phyloP scores from a whole-genome alignment of 2,888 invertebrate genomes.

The Apodemia mormo region DNA sequence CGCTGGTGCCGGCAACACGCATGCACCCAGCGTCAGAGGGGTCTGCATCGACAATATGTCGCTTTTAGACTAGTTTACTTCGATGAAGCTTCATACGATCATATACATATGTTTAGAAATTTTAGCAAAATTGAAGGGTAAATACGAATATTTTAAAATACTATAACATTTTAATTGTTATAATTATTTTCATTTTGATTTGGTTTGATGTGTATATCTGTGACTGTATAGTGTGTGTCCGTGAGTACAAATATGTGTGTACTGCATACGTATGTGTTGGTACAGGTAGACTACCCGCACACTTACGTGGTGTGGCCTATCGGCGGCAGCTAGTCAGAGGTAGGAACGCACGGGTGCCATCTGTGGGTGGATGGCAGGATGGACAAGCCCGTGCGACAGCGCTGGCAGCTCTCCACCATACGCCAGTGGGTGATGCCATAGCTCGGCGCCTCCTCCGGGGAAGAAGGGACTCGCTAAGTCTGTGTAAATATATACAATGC shows the following conservation, averaged over 20 bases:
- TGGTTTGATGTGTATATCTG: too few species aligned
- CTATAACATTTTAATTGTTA: too few species aligned
- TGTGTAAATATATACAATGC: conserved; percentile 64
- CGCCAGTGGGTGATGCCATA: conserved; percentile 95
- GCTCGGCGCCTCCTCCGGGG: conserved; percentile 92
- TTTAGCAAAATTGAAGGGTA: too few species aligned
- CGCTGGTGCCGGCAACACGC: conserved; percentile 96
- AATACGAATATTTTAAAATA: too few species aligned
- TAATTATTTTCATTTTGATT: too few species aligned
- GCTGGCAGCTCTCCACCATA: conserved; percentile 91
- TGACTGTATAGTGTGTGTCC: too few species aligned
- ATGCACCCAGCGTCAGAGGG: conserved; percentile 84
- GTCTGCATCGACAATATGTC: conserved; percentile 48
- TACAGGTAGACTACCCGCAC: not conserved
- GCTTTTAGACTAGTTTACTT: too few species aligned
- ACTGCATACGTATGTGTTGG: too few species aligned
- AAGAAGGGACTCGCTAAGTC: conserved; percentile 98
- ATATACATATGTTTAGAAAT: too few species aligned
- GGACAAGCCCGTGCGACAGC: conserved; percentile 95
- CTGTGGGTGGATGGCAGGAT: conserved; percentile 98
- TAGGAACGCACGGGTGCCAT: conserved; percentile 96
- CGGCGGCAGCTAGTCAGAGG: conserved; percentile 97
- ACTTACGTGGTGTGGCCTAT: conserved; percentile 87
- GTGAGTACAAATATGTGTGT: too few species aligned
- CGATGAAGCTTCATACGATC: too few species aligned